Evolutionary conservation across 2,888 invertebrate species (phyloP).

Genomic region (Fragum whitleyi): DNA sequence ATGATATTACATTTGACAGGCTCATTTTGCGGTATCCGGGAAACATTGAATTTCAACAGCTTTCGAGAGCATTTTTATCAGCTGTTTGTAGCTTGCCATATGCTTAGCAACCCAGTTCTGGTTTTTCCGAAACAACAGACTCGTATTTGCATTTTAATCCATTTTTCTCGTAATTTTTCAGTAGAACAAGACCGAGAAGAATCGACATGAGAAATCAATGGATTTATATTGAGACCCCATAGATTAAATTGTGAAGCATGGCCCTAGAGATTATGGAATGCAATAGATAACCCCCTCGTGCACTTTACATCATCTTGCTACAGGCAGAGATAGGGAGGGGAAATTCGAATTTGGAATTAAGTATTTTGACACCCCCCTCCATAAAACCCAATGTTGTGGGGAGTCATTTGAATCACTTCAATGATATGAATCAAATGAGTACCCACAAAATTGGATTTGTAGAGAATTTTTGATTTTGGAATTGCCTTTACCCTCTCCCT

Average conservation of each 20-base stretch:
- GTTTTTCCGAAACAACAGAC: background rate
- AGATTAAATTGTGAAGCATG: constrained; percentile 29
- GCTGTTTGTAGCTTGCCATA: constrained; percentile 24
- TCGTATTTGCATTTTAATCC: constrained; percentile 49
- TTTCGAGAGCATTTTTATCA: constrained; percentile 19
- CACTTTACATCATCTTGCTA: constrained; percentile 1
- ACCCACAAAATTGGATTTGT: too few relatives aligned
- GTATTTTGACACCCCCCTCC: too few relatives aligned
- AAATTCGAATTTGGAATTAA: too few relatives aligned
- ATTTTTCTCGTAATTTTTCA: constrained; percentile 28
- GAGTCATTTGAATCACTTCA: too few relatives aligned
- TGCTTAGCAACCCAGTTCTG: constrained; percentile 23
- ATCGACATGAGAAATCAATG: constrained; percentile 24
- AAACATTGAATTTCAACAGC: constrained; percentile 26
- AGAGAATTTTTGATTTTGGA: too few relatives aligned
- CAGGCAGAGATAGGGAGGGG: too few relatives aligned
- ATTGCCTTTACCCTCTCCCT: too few relatives aligned
- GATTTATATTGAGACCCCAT: constrained; percentile 29
- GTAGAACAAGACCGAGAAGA: constrained; percentile 25
- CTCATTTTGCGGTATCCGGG: constrained; percentile 7
- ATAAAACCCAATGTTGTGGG: too few relatives aligned
- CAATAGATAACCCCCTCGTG: constrained; percentile 18
- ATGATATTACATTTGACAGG: constrained; percentile 18
- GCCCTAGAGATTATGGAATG: constrained; percentile 34
- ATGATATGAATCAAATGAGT: too few relatives aligned